These are phyloP conservation scores for Psilopogon haemacephalus DNA, from an alignment of 2,113 vertebrate genomes.

Conservation along the genomic window DNA sequence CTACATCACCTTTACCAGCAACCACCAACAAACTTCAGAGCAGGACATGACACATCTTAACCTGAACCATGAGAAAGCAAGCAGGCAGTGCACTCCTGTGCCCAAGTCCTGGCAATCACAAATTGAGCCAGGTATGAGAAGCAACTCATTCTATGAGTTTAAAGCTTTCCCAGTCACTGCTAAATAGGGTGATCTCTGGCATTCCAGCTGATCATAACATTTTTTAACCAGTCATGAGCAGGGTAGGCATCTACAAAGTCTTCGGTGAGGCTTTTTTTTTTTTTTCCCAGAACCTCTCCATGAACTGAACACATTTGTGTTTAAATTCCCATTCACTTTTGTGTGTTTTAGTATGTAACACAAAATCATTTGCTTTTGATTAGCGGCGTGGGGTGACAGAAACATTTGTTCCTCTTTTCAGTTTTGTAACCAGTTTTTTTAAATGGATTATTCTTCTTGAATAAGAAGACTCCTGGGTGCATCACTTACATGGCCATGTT, in stretches of 20 bases:
- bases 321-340: not conserved
- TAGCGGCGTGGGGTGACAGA: not conserved
- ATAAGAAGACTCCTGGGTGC: not conserved
- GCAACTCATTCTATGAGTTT: not conserved
- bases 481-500: not conserved
- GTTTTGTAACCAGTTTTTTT: not conserved
- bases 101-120: not conserved
- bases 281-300: not conserved
- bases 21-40: not conserved
- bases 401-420: not conserved
- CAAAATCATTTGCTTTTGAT: not conserved
- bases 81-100: not conserved
- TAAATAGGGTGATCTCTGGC: not conserved
- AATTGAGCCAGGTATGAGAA: fast-evolving
- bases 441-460: not conserved
- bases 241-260: not conserved
- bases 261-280: not conserved
- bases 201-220: not conserved
- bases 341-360: not conserved
- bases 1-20: not conserved
- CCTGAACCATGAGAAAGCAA: not conserved
- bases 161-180: not conserved
- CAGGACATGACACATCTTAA: not conserved
- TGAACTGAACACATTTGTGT: not conserved
- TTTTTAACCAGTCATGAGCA: not conserved